Evolutionary conservation across 2,888 invertebrate species (phyloP), one percentile per base, ranked within the genome.

Genomic region (Pachymerium ferrugineum): DNA sequence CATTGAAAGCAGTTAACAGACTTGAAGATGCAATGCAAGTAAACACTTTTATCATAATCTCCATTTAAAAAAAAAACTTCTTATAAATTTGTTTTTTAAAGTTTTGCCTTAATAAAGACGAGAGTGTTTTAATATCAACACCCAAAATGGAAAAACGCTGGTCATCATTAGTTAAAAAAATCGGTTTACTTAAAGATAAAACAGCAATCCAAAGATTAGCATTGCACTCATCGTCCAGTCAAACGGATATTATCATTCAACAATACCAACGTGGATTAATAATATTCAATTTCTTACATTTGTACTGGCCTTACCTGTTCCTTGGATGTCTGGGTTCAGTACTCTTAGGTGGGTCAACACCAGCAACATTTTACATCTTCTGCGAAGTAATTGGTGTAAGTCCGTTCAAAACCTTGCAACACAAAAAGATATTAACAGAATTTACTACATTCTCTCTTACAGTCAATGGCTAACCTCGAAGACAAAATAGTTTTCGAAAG

Each of bases 311-410:
- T 28, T 67, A 67, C 19, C 12, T 16, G 14, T 3, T 67, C 10
- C 14, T 67, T 67, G 67, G 67, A 28, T 28, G 67, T 14, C 19
- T 67, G 19, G 67, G 25, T 16, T 67, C 67, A 28, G 19, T 67
- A 10, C 12, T 67, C 19, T 14, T 67, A 16, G 67, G 67, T 16
- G 19, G 25, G 3, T 14, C 29, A 5, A 6, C 19, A 8, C 67
- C 67, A 16, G 8, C 67, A 28, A 28, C 29, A 12, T 67, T 67
- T 19, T 67, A 67, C 14, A 67, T 67, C 8, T 67, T 67, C 19
- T 67, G 67, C 19, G 67, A 67, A 67, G 14, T 67, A 16, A 67
- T 67, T 28, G 67, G 67, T 3, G 67, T 67, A 19, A 67, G 67
- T 35, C 8, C 35, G 14, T 12, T 35, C 14, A 35, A 12, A n/a